Evolutionary conservation across 2,113 vertebrate genomes (phyloP), one percentile per base, ranked within the genome.

Genomic region (Pseudopodoces humilis): DNA sequence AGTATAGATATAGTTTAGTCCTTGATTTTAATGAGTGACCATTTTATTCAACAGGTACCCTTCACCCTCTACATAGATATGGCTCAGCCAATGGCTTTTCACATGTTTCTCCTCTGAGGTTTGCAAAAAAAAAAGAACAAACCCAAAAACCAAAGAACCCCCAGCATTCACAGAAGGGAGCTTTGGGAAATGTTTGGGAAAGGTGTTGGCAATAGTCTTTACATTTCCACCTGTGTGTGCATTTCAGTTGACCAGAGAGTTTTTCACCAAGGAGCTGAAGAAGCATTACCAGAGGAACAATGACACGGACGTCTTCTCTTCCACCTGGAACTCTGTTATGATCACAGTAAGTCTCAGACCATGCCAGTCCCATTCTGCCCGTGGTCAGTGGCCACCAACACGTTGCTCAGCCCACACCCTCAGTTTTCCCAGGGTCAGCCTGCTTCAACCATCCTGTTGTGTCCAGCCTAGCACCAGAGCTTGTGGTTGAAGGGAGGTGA

Each of bases 241-340:
- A 0, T 96, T 97, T 65, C 96, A 99, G 99, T 96, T 99, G 93
- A 99, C 98, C 49, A 98, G 98, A 22, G 98, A 99, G 67, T 99
- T 99, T 96, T 99, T 99, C 97, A 98, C 98, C 94, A 98, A 98
- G 94, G 99, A 99, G 80, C 97, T 99, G 88, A 98, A 98, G 94
- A 98, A 98, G 31, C 98, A 99, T 94, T 99, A 99, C 92, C 98
- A 98, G 75, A 98, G 99, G 80, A 98, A 97, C 91, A 99, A 99
- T 0, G 98, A 98, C 96, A 98, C 98, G 0, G 98, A 99, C 0
- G 96, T 98, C 96, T 99, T 99, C 89, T 98, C 98, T 2, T 97
- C 98, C 93, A 99, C 98, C 22, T 99, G 99, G 99, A 99, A 99
- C 92, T 98, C 98, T 4, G 98, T 99, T 91, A 99, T 99, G 99